Conservation (phyloP, 1,140 invertebrate genomes). For the Cydia splendana region DNA sequence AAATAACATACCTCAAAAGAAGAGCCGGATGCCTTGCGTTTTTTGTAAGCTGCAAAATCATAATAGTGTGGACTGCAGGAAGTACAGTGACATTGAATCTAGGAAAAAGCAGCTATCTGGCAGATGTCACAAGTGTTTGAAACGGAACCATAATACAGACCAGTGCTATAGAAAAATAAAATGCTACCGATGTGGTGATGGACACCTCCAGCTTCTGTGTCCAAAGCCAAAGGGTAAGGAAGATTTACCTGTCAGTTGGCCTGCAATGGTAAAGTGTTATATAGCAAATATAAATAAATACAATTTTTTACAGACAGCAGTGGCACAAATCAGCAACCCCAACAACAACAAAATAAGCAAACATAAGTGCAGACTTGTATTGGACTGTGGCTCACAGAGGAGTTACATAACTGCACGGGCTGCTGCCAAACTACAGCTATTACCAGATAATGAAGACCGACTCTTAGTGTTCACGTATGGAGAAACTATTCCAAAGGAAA, state of each 20-base stretch:
- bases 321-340: background rate
- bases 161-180: background rate
- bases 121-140: background rate
- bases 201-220: background rate
- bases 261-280: background rate
- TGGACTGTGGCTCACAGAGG: constrained; percentile 5
- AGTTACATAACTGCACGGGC: background rate
- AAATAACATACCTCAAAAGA: background rate
- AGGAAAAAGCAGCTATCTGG: background rate
- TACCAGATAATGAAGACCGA: background rate
- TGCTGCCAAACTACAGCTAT: background rate
- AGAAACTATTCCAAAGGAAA: background rate
- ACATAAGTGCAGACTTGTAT: background rate
- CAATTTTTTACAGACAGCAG: constrained; percentile 14
- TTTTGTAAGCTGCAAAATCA: background rate
- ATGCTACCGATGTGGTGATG: constrained; percentile 10
- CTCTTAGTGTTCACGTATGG: background rate
- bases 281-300: background rate
- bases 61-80: background rate
- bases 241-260: too few relatives aligned
- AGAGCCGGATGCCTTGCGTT: background rate
- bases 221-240: background rate
- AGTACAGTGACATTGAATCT: background rate
- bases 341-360: background rate
- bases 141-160: background rate